These are phyloP conservation scores for Myathropa florea DNA, from an alignment of 2,888 invertebrate species.

Conservation along the genomic window DNA sequence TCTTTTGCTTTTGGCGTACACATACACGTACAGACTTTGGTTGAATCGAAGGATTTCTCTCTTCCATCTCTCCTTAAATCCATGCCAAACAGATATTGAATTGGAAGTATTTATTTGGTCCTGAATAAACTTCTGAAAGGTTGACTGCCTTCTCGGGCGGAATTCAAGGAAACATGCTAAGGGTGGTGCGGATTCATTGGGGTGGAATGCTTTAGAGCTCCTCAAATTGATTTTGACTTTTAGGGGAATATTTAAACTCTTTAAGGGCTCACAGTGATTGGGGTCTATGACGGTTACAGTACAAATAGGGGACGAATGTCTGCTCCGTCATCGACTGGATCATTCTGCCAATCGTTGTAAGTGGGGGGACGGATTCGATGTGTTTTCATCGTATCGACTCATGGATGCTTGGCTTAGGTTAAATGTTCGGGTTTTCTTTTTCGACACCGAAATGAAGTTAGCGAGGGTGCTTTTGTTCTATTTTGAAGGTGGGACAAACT, in stretches of 20 bases:
- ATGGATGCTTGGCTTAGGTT: too few relatives aligned
- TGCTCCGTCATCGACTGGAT: background rate
- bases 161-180: background rate
- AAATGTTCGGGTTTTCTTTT: too few relatives aligned
- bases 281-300: background rate
- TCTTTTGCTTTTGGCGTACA: background rate
- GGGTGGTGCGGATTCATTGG: background rate
- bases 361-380: background rate
- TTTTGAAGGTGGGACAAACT: background rate
- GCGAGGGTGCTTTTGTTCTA: too few relatives aligned
- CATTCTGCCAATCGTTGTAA: background rate
- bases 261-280: background rate
- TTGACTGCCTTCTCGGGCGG: background rate
- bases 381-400: background rate
- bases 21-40: background rate
- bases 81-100: conserved; percentile 30
- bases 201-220: conserved; percentile 11
- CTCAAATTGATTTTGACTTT: conserved; percentile 33
- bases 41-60: background rate
- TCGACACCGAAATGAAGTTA: too few relatives aligned
- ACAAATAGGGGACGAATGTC: background rate
- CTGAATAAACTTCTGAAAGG: conserved; percentile 24
- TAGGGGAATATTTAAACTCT: background rate
- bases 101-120: conserved; percentile 29
- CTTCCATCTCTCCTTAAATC: conserved; percentile 10